These are phyloP conservation scores for Drosophila pruinosa DNA, from an alignment of 1,140 invertebrate species.

Conservation along the genomic window DNA sequence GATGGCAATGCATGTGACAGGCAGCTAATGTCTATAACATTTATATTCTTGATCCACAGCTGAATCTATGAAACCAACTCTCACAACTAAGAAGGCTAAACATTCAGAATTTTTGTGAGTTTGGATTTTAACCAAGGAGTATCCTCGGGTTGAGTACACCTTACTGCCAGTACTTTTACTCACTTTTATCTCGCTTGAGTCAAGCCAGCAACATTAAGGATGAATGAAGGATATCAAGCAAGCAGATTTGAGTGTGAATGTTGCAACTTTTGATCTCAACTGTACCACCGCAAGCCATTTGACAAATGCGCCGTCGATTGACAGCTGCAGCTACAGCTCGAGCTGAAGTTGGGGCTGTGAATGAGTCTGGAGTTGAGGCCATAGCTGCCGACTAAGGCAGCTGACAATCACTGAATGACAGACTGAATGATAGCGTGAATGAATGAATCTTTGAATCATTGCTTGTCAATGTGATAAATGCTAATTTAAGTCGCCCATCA, in stretches of 20 bases:
- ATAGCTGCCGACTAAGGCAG: neutral
- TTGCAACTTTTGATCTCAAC: slow-evolving; percentile 13
- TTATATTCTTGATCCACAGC: too few species aligned
- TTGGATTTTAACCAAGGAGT: neutral
- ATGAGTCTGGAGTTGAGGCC: too few species aligned
- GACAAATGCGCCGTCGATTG: slow-evolving; percentile 25
- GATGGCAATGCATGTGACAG: neutral
- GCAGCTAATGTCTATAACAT: too few species aligned
- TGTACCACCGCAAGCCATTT: slow-evolving; percentile 14
- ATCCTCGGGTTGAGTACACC: neutral
- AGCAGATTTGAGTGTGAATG: neutral
- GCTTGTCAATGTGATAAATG: slow-evolving; percentile 73
- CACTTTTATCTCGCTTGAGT: neutral
- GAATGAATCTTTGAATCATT: slow-evolving; percentile 20
- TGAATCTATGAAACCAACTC: too few species aligned
- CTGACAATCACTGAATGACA: slow-evolving; percentile 21
- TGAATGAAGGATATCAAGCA: neutral
- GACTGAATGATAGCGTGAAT: slow-evolving; percentile 23
- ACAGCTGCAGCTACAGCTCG: slow-evolving; percentile 10
- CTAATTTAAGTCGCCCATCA: slow-evolving; percentile 73
- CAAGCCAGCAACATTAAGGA: neutral
- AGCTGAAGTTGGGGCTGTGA: too few species aligned
- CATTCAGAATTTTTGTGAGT: too few species aligned
- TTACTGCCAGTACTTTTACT: neutral
- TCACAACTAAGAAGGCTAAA: too few species aligned